Conservation (phyloP, 2,888 invertebrate genomes). For the Caenorhabditis sp. region DNA sequence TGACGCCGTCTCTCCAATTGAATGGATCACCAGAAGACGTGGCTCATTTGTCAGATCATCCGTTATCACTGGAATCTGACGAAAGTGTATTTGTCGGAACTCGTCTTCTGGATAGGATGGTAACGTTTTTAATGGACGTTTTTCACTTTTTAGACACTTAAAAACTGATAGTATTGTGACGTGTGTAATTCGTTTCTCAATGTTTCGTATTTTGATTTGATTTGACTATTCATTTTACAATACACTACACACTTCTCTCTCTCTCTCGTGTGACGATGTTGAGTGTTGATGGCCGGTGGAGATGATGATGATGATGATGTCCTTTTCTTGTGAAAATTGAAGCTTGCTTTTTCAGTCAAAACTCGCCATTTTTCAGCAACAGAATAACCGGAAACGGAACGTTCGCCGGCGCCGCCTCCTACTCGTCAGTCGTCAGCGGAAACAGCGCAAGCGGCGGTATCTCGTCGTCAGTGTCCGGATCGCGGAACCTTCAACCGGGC, state of each 20-base stretch:
- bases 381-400: slow-evolving; percentile 11
- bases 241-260: too few relatives aligned
- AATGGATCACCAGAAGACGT: slow-evolving; percentile 10
- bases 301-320: too few relatives aligned
- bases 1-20: too few relatives aligned
- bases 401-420: background rate
- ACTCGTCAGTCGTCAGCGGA: slow-evolving; percentile 1
- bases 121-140: slow-evolving; percentile 1
- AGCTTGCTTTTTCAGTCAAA: too few relatives aligned
- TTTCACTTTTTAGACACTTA: too few relatives aligned
- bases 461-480: too few relatives aligned
- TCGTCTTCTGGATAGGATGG: slow-evolving; percentile 19
- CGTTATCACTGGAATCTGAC: slow-evolving; percentile 30
- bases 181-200: too few relatives aligned
- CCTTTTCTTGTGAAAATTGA: too few relatives aligned
- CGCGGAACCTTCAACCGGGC: slow-evolving; percentile 55
- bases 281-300: slow-evolving; percentile 38
- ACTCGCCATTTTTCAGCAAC: background rate
- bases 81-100: slow-evolving; percentile 3
- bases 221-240: too few relatives aligned
- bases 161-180: too few relatives aligned
- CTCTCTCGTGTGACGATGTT: slow-evolving; percentile 15
- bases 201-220: too few relatives aligned
- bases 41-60: slow-evolving; percentile 8
- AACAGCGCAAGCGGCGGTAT: too few relatives aligned